A percentile compares a stretch with the other conserved stretches of the same genome.
phyloP scores from a whole-genome alignment of 2,888 invertebrate species.

The Altica lythri region DNA sequence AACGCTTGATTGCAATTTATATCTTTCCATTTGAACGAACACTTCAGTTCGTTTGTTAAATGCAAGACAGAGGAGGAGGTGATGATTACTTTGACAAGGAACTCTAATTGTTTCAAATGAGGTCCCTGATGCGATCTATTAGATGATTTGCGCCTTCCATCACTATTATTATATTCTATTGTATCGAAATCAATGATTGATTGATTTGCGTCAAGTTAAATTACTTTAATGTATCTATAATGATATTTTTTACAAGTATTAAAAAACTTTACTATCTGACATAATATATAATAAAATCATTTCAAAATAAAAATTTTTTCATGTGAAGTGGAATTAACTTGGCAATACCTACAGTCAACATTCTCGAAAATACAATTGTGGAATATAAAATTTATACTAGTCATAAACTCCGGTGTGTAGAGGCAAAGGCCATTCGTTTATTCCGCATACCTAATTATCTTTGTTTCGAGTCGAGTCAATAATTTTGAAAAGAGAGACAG shows the following conservation, averaged over 20 bases:
- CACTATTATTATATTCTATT: slow-evolving; percentile 8
- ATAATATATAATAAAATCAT: too few species aligned
- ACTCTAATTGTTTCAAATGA: slow-evolving; percentile 17
- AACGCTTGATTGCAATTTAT: slow-evolving; percentile 48
- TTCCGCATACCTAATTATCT: slow-evolving; percentile 9
- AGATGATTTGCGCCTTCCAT: slow-evolving; percentile 11
- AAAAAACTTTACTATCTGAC: too few species aligned
- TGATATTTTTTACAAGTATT: too few species aligned
- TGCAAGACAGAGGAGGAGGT: neutral
- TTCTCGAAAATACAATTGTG: neutral
- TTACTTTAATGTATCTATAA: too few species aligned
- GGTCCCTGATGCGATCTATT: slow-evolving; percentile 8
- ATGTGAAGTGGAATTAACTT: too few species aligned
- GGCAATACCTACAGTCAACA: too few species aligned
- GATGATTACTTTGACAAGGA: slow-evolving; percentile 16
- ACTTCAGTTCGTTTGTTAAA: slow-evolving; percentile 8
- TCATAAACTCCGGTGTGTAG: neutral
- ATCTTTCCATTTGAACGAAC: slow-evolving; percentile 39
- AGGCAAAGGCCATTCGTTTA: slow-evolving; percentile 3
- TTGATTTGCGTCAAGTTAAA: too few species aligned
- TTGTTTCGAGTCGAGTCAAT: slow-evolving; percentile 8
- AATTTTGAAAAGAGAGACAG: slow-evolving; percentile 1
- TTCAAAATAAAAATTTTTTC: too few species aligned
- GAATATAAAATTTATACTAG: neutral
- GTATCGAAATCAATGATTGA: slow-evolving; percentile 2